A percentile compares a stretch with the other conserved stretches of the same genome.
Conservation (phyloP, 37 sponge, comb jelly and placozoan genomes). For the Ephydatia muelleri region DNA sequence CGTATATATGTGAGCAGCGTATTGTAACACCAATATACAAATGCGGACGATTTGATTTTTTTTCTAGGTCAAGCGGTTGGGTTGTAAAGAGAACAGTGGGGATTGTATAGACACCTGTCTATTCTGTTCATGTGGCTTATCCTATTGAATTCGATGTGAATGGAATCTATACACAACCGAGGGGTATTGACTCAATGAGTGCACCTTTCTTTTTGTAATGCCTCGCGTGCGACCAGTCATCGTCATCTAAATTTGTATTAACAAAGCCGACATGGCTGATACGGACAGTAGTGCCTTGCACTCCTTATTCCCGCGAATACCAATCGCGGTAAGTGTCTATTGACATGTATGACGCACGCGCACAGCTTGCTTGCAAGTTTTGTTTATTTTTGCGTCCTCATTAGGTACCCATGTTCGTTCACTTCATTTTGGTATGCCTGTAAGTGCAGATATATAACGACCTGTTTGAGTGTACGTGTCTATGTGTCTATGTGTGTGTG, state of each 20-base stretch:
- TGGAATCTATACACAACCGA: too few species aligned
- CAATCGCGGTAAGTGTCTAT: constrained; percentile 18
- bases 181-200: too few species aligned
- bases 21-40: too few species aligned
- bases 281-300: background rate
- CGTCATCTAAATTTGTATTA: background rate
- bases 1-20: too few species aligned
- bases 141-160: too few species aligned
- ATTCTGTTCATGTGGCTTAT: too few species aligned
- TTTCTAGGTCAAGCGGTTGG: too few species aligned
- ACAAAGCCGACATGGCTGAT: background rate
- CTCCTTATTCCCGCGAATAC: background rate
- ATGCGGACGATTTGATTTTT: too few species aligned
- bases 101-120: too few species aligned
- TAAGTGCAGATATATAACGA: constrained; percentile 6
- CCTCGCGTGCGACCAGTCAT: background rate
- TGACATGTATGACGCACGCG: background rate
- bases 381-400: background rate
- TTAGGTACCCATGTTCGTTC: constrained; percentile 35
- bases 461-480: background rate
- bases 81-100: too few species aligned
- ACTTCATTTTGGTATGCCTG: constrained; percentile 43
- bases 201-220: background rate
- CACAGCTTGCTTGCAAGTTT: background rate
- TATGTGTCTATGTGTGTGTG: background rate